These are phyloP conservation scores for Zaprionus kolodkinae DNA, from an alignment of 1,140 invertebrate genomes.

Conservation along the genomic window DNA sequence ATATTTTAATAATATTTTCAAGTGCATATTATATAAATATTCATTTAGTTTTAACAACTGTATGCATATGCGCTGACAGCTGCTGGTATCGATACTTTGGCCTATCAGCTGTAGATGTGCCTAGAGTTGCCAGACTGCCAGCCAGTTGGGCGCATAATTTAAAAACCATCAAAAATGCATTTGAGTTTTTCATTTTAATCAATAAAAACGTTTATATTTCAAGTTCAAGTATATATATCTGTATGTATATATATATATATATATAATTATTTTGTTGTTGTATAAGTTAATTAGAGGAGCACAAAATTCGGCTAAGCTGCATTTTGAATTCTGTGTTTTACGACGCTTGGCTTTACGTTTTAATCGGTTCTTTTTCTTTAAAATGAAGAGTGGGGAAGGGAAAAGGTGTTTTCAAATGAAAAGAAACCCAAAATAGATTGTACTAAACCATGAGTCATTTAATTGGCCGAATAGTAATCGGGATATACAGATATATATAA, in stretches of 20 bases:
- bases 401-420: conserved; percentile 24
- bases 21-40: too few species aligned
- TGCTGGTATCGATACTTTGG: conserved; percentile 7
- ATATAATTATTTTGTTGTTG: conserved; percentile 41
- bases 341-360: conserved; percentile 31
- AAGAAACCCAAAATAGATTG: conserved; percentile 31
- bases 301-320: conserved; percentile 53
- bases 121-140: conserved; percentile 10
- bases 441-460: conserved; percentile 45
- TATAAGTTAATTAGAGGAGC: conserved; percentile 57
- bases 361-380: background rate
- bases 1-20: background rate
- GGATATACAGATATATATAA: conserved; percentile 3
- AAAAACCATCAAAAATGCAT: conserved; percentile 1
- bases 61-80: background rate
- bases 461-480: conserved; percentile 42
- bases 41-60: background rate
- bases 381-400: background rate
- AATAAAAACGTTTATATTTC: conserved; percentile 81
- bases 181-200: conserved; percentile 27
- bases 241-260: conserved; percentile 47
- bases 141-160: background rate
- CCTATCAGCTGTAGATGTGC: conserved; percentile 8
- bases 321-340: conserved; percentile 23
- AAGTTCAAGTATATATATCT: conserved; percentile 65